These are phyloP conservation scores for Drosophila nigritarsus DNA, from an alignment of 2,888 invertebrate genomes.

Conservation along the genomic window DNA sequence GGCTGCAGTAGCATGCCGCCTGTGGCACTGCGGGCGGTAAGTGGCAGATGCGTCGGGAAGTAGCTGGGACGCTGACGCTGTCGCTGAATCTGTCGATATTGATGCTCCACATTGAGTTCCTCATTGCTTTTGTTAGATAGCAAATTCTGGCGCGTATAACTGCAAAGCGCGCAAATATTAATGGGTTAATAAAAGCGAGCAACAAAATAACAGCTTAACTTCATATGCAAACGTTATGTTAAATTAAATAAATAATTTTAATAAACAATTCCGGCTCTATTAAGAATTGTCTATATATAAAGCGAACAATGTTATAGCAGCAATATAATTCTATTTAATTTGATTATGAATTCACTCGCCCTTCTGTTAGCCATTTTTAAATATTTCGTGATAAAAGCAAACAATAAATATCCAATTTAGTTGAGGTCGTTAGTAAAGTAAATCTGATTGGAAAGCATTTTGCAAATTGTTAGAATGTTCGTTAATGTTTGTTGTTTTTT, in stretches of 20 bases:
- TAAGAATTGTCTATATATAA: neutral
- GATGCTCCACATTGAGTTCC: slow-evolving; percentile 84
- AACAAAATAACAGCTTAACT: slow-evolving; percentile 12
- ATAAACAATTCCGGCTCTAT: neutral
- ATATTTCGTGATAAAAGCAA: neutral
- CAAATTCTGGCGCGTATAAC: slow-evolving; percentile 95
- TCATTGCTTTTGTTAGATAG: slow-evolving; percentile 91
- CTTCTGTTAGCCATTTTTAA: neutral
- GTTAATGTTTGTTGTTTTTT: neutral
- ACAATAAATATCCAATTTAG: neutral
- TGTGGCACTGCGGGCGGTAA: slow-evolving; percentile 33
- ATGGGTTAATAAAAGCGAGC: slow-evolving; percentile 69
- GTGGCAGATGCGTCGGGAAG: slow-evolving; percentile 46
- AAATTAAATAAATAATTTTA: slow-evolving; percentile 10
- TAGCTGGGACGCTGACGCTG: slow-evolving; percentile 78
- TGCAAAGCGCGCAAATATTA: slow-evolving; percentile 84
- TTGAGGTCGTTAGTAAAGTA: slow-evolving; percentile 17
- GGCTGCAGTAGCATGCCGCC: slow-evolving; percentile 47
- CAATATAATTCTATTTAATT: neutral
- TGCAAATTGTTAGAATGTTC: neutral
- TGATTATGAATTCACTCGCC: neutral
- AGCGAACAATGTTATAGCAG: neutral
- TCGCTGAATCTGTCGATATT: slow-evolving; percentile 85
- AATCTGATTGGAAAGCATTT: neutral
- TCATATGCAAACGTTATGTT: slow-evolving; percentile 5